phyloP scores from a whole-genome alignment of 2,797 vertebrate genomes.

The Acropternis orthonyx region DNA sequence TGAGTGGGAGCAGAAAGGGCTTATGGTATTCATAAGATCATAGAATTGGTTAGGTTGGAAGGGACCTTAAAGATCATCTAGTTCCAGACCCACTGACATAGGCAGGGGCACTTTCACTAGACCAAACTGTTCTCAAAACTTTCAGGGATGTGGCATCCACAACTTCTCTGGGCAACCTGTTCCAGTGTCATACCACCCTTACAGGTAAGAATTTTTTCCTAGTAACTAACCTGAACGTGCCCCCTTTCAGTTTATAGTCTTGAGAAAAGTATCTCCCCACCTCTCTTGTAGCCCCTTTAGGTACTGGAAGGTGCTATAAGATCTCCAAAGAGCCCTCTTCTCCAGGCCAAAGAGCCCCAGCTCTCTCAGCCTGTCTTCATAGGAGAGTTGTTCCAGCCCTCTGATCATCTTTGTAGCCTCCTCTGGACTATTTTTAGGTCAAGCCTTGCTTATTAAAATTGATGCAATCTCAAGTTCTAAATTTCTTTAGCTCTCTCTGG shows the following conservation, averaged over 20 bases:
- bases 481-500: not conserved
- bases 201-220: not conserved
- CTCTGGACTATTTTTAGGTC: not conserved
- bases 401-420: not conserved
- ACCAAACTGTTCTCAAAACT: not conserved
- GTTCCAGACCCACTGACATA: not conserved
- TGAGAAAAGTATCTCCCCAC: not conserved
- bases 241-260: not conserved
- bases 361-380: not conserved
- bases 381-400: not conserved
- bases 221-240: rapidly evolving
- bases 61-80: too few relatives aligned
- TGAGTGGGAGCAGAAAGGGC: not conserved
- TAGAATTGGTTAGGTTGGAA: not conserved
- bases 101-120: not conserved
- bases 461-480: not conserved
- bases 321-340: not conserved
- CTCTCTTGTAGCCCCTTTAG: not conserved
- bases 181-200: not conserved
- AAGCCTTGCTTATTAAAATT: not conserved
- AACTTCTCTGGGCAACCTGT: not conserved
- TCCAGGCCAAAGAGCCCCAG: not conserved
- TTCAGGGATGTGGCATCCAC: not conserved
- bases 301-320: not conserved
- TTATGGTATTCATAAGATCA: not conserved